Evolutionary conservation across 2,113 vertebrate genomes (phyloP).

Genomic region (Columba livia): DNA sequence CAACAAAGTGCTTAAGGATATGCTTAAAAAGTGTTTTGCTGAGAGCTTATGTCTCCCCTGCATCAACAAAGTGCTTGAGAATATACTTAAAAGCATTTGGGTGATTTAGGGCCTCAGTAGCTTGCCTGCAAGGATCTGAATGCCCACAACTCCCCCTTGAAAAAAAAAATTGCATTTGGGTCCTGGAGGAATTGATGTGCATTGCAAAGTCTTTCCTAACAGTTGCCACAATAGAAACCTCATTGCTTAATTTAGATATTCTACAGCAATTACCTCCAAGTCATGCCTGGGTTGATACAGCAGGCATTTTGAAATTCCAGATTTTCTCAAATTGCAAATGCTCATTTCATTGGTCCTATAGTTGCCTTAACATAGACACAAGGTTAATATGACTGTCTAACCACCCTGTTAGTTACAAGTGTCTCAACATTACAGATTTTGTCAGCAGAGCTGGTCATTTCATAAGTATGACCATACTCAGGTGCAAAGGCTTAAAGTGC

Average conservation of each 20-base stretch:
- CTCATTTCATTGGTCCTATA: not conserved
- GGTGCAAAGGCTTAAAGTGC: not conserved
- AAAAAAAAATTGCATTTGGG: not conserved
- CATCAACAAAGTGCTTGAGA: not conserved
- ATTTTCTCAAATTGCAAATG: not conserved
- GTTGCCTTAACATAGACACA: not conserved
- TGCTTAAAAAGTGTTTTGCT: not conserved
- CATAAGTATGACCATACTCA: not conserved
- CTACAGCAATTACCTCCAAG: not conserved
- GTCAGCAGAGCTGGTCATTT: not conserved
- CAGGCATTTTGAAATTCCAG: not conserved
- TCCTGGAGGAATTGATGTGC: not conserved
- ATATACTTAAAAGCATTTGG: not conserved
- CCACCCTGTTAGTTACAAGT: not conserved
- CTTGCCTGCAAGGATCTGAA: not conserved
- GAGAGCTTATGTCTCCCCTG: not conserved
- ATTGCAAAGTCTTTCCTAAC: not conserved
- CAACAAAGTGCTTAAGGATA: not conserved
- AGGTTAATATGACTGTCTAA: not conserved
- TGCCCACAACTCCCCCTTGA: not conserved
- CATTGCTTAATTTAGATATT: not conserved
- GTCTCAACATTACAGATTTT: not conserved
- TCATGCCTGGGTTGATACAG: not conserved
- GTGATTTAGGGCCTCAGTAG: not conserved
- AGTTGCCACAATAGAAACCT: not conserved